Evolutionary conservation across 2,113 vertebrate species (phyloP).

Genomic region (Gorsachius goisagi): DNA sequence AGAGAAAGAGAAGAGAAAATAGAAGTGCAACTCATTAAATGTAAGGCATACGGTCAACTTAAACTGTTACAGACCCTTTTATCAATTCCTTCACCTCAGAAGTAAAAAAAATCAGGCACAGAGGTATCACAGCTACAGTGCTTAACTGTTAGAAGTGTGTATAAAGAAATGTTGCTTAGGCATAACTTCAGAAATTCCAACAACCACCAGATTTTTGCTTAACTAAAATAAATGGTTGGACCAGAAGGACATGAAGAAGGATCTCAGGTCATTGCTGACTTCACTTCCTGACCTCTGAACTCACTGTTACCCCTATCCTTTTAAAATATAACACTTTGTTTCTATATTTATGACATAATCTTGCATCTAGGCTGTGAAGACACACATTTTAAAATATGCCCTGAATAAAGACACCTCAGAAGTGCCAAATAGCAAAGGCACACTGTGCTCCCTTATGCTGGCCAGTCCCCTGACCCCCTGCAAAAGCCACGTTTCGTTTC

Average conservation of each 20-base stretch:
- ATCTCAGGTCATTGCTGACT: not conserved
- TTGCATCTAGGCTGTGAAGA: not conserved
- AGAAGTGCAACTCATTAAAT: not conserved
- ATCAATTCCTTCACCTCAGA: not conserved
- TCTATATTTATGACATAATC: not conserved
- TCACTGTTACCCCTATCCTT: not conserved
- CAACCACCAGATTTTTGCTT: not conserved
- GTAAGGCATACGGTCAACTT: not conserved
- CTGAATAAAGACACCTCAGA: not conserved
- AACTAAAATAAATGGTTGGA: not conserved
- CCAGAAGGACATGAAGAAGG: not conserved
- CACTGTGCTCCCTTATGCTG: fast-evolving
- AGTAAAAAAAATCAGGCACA: not conserved
- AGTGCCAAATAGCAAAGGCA: not conserved
- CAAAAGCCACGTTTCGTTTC: not conserved
- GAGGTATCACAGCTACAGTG: not conserved
- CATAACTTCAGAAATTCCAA: not conserved
- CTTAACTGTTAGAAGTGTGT: not conserved
- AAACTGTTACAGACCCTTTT: not conserved
- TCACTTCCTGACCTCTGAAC: not conserved
- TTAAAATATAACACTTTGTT: not conserved
- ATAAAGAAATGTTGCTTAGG: not conserved
- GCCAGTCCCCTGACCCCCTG: not conserved
- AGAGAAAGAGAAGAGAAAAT: not conserved
- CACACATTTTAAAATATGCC: not conserved